Conservation (phyloP, 2,797 vertebrate species). For the Enoplosus armatus region DNA sequence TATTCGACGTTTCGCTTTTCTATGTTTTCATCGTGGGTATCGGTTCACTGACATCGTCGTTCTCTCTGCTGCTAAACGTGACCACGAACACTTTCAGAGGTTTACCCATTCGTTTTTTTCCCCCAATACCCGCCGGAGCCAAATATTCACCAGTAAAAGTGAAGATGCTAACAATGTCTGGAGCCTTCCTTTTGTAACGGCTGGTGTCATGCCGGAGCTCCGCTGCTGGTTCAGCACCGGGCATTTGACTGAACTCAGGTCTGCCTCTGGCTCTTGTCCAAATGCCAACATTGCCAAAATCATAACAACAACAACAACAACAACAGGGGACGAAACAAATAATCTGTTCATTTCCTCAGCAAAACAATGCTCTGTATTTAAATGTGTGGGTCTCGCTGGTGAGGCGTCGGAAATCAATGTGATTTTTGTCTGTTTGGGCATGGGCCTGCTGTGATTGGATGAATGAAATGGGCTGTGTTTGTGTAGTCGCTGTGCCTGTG, state of each 20-base stretch:
- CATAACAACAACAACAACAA: neutral
- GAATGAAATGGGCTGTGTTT: constrained; percentile 21
- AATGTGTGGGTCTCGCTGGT: constrained; percentile 1
- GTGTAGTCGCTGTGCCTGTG: neutral
- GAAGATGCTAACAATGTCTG: neutral
- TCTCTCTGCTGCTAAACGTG: neutral
- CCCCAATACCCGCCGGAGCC: neutral
- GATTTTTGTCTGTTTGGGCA: neutral
- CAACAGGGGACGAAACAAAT: constrained; percentile 2
- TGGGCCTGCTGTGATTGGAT: constrained; percentile 31
- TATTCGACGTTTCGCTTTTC: neutral
- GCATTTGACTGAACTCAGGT: neutral
- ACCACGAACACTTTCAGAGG: neutral
- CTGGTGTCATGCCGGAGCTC: neutral
- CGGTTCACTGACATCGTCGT: neutral
- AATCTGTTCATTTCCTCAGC: constrained; percentile 18
- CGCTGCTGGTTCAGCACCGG: neutral
- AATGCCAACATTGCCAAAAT: constrained; percentile 11
- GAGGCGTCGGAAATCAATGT: constrained; percentile 13
- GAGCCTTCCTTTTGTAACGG: neutral
- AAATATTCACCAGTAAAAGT: constrained; percentile 1
- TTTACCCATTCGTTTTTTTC: neutral
- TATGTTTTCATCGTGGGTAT: too few species aligned
- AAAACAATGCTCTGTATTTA: constrained; percentile 36
- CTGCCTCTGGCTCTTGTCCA: neutral